These are phyloP conservation scores for Bryconaethiops microstoma DNA, from an alignment of 2,797 vertebrate genomes.

Conservation along the genomic window DNA sequence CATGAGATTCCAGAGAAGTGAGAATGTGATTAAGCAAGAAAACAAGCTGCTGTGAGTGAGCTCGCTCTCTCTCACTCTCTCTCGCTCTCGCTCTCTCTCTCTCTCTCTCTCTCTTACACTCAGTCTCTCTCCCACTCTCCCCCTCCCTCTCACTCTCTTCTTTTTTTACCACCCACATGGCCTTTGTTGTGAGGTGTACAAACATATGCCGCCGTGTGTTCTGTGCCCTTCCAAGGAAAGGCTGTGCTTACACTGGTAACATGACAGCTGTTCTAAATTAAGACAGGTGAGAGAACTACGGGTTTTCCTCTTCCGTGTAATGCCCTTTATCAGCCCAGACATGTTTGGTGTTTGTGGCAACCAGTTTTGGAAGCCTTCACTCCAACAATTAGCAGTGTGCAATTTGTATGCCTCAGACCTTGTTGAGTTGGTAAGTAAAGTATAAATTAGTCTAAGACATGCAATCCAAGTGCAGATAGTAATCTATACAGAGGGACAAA, in stretches of 20 bases:
- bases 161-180: not conserved
- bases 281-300: not conserved
- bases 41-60: constrained; percentile 8
- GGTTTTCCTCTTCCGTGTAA: not conserved
- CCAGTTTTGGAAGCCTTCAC: not conserved
- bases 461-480: too few species aligned
- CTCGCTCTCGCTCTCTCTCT: not conserved
- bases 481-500: not conserved
- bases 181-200: constrained; percentile 24
- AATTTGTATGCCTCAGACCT: too few species aligned
- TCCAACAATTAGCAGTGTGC: too few species aligned
- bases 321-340: not conserved
- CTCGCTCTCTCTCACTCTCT: not conserved
- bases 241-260: constrained; percentile 9
- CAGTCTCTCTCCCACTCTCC: not conserved
- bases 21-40: constrained; percentile 28
- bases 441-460: not conserved
- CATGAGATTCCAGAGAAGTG: constrained; percentile 69
- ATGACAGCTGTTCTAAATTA: not conserved
- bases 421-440: not conserved
- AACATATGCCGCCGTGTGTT: not conserved
- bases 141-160: not conserved
- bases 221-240: constrained; percentile 27
- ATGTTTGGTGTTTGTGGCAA: not conserved
- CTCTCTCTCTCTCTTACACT: not conserved